Evolutionary conservation across 1,140 invertebrate genomes (phyloP), one percentile per base, ranked within the genome.

Genomic region (Drosophila jambulina): DNA sequence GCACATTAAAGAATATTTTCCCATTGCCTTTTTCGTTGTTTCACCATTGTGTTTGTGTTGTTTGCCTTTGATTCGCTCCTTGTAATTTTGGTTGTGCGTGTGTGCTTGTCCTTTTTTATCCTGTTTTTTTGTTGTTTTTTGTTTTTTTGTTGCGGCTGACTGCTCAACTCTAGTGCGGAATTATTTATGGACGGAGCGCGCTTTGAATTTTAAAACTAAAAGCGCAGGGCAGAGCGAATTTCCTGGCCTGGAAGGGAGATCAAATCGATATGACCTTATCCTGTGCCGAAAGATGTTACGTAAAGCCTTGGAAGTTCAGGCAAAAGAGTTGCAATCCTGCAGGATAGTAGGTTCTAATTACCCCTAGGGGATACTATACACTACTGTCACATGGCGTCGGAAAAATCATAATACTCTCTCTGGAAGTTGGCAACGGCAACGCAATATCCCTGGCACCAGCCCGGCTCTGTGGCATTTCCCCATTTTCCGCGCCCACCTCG

Each of bases 1-100:
- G 83, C 76, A 87, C 80, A 86, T 87, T 87, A 87, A 87, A 87
- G 87, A 87, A 87, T 87, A 85, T 87, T 86, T 68, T 80, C 54
- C 57, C 70, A 74, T 57, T 76, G 82, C 78, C 78, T 62, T 75
- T 86, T 65, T 67, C 57, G 51, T 85, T 77, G 62, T 68, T 60
- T 68, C 49, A 51, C 53, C 53, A 54, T 67, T 32, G 36, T 32
- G 19, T 32, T 23, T 32, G 34, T 76, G 29, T 43, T 59, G 53
- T 68, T 76, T 36, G 34, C 48, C 27, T 43, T 60, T 45, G 53
- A 68, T 65, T 77, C 29, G 42, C 45, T 42, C 34, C 19, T 42
- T 70, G 38, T 71, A 13, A 29, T 63, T 42, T 60, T 59, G 17
- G 12, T 27, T 59, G 48, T 61, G 36, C 29, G 45, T 43, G 42